A percentile compares a stretch with the other conserved stretches of the same genome.
Evolutionary conservation across 1,140 invertebrate species (phyloP).

Genomic region (Mizuhopecten yessoensis): DNA sequence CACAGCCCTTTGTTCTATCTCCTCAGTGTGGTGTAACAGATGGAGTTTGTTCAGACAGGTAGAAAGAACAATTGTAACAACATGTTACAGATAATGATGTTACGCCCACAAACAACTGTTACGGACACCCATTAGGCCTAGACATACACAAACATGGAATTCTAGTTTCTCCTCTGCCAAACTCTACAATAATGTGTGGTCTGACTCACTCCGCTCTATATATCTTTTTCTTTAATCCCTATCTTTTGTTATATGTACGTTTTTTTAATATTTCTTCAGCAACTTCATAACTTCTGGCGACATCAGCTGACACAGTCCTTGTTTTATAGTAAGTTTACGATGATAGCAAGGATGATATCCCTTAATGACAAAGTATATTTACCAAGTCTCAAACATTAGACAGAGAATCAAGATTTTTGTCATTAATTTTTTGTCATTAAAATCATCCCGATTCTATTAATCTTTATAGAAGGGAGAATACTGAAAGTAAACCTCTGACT

Average conservation of each 20-base stretch:
- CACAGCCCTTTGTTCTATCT: neutral
- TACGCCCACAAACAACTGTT: neutral
- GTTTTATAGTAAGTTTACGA: no score
- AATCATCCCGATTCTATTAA: no score
- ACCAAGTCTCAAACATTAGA: no score
- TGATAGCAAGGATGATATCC: no score
- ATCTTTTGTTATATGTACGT: neutral
- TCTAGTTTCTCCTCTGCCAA: neutral
- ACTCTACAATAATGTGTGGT: neutral
- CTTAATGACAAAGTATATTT: no score
- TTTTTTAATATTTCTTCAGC: neutral
- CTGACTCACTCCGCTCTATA: neutral
- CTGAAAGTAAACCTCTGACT: no score
- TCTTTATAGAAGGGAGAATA: no score
- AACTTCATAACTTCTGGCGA: no score
- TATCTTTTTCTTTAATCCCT: neutral
- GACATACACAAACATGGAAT: no score
- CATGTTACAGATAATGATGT: neutral
- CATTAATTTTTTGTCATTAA: no score
- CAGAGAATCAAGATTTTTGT: no score
- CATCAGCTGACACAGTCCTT: no score
- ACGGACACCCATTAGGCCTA: neutral
- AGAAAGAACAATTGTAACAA: neutral
- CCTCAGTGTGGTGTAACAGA: neutral
- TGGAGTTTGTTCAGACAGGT: neutral